Conservation (phyloP, 2,797 vertebrate genomes). For the Galago senegalensis region DNA sequence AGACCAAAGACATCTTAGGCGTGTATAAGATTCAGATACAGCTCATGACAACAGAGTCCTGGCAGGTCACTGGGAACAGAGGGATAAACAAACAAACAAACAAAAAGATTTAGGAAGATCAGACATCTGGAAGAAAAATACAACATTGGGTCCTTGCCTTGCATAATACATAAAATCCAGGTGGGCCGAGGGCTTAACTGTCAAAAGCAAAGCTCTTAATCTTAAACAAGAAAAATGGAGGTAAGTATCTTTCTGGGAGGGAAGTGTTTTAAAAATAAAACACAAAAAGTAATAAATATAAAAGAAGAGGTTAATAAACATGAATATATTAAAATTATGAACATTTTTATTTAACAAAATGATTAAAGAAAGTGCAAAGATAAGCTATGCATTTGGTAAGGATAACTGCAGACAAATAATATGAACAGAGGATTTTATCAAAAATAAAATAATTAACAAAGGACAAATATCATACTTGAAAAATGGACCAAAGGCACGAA, state of each 20-base stretch:
- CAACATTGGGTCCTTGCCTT: not conserved
- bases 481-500: not conserved
- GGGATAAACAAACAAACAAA: not conserved
- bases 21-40: not conserved
- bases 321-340: constrained; percentile 30
- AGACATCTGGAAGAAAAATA: not conserved
- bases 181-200: not conserved
- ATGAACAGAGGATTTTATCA: not conserved
- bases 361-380: constrained; percentile 33
- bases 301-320: not conserved
- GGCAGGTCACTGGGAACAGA: not conserved
- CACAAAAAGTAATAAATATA: not conserved
- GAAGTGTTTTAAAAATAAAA: constrained; percentile 49
- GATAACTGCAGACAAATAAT: not conserved
- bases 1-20: not conserved
- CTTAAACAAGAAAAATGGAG: not conserved
- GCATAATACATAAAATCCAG: not conserved
- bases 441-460: constrained; percentile 49
- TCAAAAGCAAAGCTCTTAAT: constrained; percentile 33
- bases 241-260: not conserved
- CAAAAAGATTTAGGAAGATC: not conserved
- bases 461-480: not conserved
- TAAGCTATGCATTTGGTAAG: constrained; percentile 9
- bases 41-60: not conserved
- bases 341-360: constrained; percentile 40